Percentiles rank a stretch among this genome's conserved stretches.
phyloP scores from a whole-genome alignment of 2,113 vertebrate genomes.

The Buteo buteo region DNA sequence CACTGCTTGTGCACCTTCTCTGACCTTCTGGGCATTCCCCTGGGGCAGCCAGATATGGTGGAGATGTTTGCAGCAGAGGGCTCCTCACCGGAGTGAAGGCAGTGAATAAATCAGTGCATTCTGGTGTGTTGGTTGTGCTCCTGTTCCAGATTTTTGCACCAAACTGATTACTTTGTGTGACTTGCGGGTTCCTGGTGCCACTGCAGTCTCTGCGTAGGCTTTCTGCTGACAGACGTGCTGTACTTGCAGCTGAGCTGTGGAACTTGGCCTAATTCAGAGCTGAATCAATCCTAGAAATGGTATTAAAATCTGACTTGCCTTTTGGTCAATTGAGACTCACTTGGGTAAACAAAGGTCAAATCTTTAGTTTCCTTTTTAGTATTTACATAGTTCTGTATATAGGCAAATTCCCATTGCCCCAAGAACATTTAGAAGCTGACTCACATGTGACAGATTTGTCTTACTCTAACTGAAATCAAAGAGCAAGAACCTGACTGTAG shows the following conservation, averaged over 20 bases:
- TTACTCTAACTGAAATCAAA: conserved; percentile 32
- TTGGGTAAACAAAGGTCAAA: conserved; percentile 39
- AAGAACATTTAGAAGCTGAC: background rate
- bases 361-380: conserved; percentile 7
- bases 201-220: background rate
- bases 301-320: conserved; percentile 19
- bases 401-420: background rate
- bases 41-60: background rate
- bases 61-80: background rate
- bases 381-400: background rate
- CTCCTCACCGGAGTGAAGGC: background rate
- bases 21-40: background rate
- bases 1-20: background rate
- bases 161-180: background rate
- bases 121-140: background rate
- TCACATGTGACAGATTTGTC: background rate
- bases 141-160: background rate
- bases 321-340: background rate
- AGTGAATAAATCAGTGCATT: background rate
- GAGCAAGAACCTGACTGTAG: background rate
- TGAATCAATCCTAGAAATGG: conserved; percentile 37
- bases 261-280: background rate
- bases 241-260: background rate
- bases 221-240: background rate
- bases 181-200: background rate